These are phyloP conservation scores for Pollenia griseotomentosa DNA, from an alignment of 2,888 invertebrate genomes.

Conservation along the genomic window DNA sequence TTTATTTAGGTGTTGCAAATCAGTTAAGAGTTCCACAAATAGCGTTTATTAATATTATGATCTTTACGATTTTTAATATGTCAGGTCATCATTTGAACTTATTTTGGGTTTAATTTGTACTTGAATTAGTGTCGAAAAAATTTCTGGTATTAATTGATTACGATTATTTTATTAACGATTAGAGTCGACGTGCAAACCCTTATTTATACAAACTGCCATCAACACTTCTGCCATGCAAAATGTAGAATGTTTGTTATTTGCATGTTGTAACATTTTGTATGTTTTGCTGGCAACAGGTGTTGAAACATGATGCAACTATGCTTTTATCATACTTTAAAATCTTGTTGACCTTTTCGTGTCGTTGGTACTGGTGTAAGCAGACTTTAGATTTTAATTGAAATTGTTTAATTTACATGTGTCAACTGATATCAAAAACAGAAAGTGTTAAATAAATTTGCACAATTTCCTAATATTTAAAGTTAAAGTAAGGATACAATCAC, in stretches of 20 bases:
- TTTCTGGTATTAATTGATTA: too few relatives aligned
- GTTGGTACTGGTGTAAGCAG: neutral
- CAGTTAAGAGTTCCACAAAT: too few relatives aligned
- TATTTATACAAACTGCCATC: neutral
- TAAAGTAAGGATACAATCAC: too few relatives aligned
- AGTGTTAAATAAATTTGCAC: neutral
- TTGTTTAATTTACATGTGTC: neutral
- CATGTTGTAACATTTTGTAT: slow-evolving; percentile 49
- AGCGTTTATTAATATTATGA: too few relatives aligned
- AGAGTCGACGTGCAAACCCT: too few relatives aligned
- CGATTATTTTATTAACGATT: too few relatives aligned
- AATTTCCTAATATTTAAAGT: too few relatives aligned
- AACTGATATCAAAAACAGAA: neutral
- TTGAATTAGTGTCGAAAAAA: too few relatives aligned
- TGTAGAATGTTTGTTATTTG: slow-evolving; percentile 16
- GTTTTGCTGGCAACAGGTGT: slow-evolving; percentile 64
- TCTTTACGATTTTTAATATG: too few relatives aligned
- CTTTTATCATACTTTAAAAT: slow-evolving; percentile 43
- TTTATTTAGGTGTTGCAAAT: too few relatives aligned
- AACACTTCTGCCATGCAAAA: neutral
- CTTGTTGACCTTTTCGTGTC: slow-evolving; percentile 33
- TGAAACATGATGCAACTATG: slow-evolving; percentile 62
- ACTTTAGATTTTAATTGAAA: neutral
- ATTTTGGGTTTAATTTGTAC: too few relatives aligned
- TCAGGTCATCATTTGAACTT: too few relatives aligned